These are phyloP conservation scores for Heteromormyrus szaboi DNA, from an alignment of 2,797 vertebrate species.

Conservation along the genomic window DNA sequence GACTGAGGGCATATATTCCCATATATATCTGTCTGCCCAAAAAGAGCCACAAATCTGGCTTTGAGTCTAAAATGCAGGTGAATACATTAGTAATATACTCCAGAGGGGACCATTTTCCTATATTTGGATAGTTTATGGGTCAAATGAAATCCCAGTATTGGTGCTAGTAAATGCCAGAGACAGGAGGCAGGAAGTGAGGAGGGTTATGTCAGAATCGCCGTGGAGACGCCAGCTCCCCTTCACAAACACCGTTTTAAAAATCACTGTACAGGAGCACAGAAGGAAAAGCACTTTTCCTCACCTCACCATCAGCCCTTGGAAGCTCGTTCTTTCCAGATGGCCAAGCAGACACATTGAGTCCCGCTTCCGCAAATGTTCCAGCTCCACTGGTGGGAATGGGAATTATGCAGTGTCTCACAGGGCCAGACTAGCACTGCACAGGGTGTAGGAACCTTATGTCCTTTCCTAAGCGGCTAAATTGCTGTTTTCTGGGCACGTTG, in stretches of 20 bases:
- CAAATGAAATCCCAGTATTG: conserved; percentile 26
- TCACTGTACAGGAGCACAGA: conserved; percentile 51
- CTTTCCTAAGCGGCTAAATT: conserved; percentile 44
- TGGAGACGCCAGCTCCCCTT: conserved; percentile 30
- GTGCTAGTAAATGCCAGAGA: conserved; percentile 35
- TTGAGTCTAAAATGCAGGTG: background rate
- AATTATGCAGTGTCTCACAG: conserved; percentile 41
- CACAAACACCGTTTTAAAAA: conserved; percentile 52
- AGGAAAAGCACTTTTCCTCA: conserved; percentile 68
- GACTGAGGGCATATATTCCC: background rate
- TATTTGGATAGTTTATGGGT: conserved; percentile 13
- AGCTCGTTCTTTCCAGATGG: conserved; percentile 67
- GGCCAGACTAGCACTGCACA: conserved; percentile 49
- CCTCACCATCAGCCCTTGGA: conserved; percentile 57
- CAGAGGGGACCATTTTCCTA: conserved; percentile 7
- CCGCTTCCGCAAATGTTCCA: conserved; percentile 53
- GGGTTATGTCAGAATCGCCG: background rate
- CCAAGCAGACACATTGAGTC: conserved; percentile 50
- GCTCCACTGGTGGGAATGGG: conserved; percentile 51
- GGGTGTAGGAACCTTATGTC: conserved; percentile 42
- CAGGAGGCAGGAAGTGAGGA: conserved; percentile 18
- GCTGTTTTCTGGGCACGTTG: conserved; percentile 41
- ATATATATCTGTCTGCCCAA: background rate
- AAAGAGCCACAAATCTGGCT: conserved; percentile 6
- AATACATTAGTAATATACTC: conserved; percentile 6